Base-by-base conservation (phyloP, 23 tunicate species). In the Oikopleura albicans region DNA sequence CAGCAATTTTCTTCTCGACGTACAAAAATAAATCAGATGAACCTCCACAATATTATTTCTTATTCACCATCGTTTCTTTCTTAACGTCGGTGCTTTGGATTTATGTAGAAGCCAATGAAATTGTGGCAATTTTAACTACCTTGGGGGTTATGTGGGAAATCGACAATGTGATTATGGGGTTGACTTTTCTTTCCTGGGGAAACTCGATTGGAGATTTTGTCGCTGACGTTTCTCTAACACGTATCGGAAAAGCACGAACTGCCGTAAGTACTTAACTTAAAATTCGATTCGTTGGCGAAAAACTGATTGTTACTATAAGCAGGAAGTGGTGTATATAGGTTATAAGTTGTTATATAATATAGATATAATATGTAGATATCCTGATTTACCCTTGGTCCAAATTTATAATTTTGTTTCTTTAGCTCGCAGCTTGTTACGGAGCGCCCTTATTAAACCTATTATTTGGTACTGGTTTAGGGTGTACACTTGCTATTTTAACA, bases 231-330 rank as follows among this genome's bases (percentile, higher is more conserved):
- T 16, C 34, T 31, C 79, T 71, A 4, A 2, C 79, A 22, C 28
- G 79, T 22, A 71, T 71, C 37, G 79, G 79, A 34, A 71, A 71
- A 71, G 79, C 79, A 2, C 4, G 79, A 2, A 71, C 79, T 12
- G 79, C 79, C 35, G 79, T 71, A 49, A 49, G 63, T 49, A n/a
- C n/a, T n/a, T n/a, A n/a, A n/a, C n/a, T n/a, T 49, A 49, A 49
- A 49, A 49, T 49, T 49, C 22, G 12, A 49, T 49, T 49, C 16
- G 63, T 49, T 49, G n/a, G n/a, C n/a, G n/a, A n/a, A n/a, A n/a
- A n/a, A n/a, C n/a, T n/a, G n/a, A n/a, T n/a, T n/a, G n/a, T n/a
- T n/a, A n/a, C n/a, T n/a, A n/a, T n/a, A n/a, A n/a, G n/a, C n/a
- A n/a, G n/a, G n/a, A n/a, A n/a, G 63, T 49, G 63, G 63, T 49